A percentile compares a stretch with the other conserved stretches of the same genome.
Evolutionary conservation across 1,140 invertebrate genomes (phyloP).

Genomic region (Drosophila truncata): DNA sequence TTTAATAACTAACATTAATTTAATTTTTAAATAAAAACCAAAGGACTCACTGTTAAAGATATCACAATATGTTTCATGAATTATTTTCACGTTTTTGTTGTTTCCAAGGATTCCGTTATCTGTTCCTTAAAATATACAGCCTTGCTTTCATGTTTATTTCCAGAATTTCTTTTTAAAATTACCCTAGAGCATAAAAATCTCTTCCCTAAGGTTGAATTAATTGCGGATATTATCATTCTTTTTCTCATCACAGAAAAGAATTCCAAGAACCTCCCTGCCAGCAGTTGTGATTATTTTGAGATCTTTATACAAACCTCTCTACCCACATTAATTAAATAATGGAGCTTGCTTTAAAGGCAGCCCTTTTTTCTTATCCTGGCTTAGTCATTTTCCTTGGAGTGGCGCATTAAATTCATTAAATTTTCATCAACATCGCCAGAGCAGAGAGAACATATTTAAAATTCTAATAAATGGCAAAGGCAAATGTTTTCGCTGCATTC

Average conservation of each 20-base stretch:
- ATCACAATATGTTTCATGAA: background rate
- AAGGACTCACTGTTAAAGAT: background rate
- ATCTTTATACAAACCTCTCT: slow-evolving; percentile 24
- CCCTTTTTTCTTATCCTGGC: slow-evolving; percentile 22
- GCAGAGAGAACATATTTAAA: slow-evolving; percentile 67
- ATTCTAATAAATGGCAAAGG: slow-evolving; percentile 70
- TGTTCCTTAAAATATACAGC: background rate
- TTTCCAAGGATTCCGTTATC: background rate
- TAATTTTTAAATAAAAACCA: background rate
- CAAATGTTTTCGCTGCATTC: slow-evolving; percentile 65
- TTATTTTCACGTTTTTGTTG: background rate
- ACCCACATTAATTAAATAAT: slow-evolving; percentile 43
- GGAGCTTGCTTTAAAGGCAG: slow-evolving; percentile 24
- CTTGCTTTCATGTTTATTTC: slow-evolving; percentile 33
- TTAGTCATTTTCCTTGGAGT: slow-evolving; percentile 31
- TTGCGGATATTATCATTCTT: slow-evolving; percentile 2
- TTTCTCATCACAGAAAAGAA: background rate
- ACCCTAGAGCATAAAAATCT: slow-evolving; percentile 2
- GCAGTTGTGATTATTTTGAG: slow-evolving; percentile 29
- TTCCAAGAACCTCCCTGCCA: slow-evolving; percentile 4
- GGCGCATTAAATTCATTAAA: slow-evolving; percentile 79
- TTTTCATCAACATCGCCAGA: slow-evolving; percentile 69
- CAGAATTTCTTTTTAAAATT: slow-evolving; percentile 9
- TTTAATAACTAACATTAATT: background rate
- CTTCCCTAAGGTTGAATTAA: slow-evolving; percentile 3